Percentiles rank a stretch among this genome's conserved stretches.
Evolutionary conservation across 1,140 invertebrate genomes (phyloP).

Genomic region (Macrosteles quadrilineatus): DNA sequence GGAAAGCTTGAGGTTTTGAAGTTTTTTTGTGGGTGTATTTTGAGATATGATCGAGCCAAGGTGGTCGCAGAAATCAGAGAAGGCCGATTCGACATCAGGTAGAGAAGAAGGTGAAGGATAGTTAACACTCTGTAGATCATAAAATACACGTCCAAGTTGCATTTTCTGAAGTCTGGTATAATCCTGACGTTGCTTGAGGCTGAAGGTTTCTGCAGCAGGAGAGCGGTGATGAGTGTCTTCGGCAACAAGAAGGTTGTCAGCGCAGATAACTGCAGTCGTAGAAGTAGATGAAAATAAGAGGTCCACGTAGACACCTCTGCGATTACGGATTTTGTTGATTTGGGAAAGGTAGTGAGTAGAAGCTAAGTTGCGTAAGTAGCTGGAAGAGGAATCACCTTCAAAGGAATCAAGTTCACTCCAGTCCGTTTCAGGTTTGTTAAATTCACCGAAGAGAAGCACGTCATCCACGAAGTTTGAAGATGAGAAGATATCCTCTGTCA

Average conservation of each 20-base stretch:
- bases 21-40: neutral
- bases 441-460: neutral
- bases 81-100: too few species aligned
- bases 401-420: neutral
- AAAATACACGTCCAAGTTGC: neutral
- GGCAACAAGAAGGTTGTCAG: too few species aligned
- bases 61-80: too few species aligned
- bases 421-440: constrained; percentile 1
- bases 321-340: constrained; percentile 1
- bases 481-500: too few species aligned
- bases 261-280: neutral
- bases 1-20: neutral
- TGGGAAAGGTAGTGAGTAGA: constrained; percentile 1
- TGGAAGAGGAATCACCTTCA: neutral
- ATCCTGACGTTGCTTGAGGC: neutral
- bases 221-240: neutral
- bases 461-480: neutral
- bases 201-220: neutral
- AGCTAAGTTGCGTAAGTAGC: neutral
- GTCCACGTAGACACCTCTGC: constrained; percentile 8
- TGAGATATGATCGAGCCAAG: neutral
- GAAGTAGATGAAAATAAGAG: constrained; percentile 4
- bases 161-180: constrained; percentile 7
- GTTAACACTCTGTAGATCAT: neutral
- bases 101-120: too few species aligned